Conservation (phyloP, 1,140 invertebrate species). For the Sarcophaga peregrina region DNA sequence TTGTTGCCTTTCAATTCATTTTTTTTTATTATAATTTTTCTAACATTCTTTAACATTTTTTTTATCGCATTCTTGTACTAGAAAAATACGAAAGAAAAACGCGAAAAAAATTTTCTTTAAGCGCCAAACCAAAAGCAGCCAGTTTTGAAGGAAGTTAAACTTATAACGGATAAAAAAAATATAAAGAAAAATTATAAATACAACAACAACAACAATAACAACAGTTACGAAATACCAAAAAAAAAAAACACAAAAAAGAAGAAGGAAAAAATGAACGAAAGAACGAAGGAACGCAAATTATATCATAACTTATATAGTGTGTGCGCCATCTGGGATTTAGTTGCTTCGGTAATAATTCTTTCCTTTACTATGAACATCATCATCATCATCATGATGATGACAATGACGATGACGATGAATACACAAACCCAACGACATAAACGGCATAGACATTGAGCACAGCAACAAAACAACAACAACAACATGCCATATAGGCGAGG, state of each 20-base stretch:
- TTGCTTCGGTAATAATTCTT: slow-evolving; percentile 46
- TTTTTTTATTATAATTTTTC: slow-evolving; percentile 16
- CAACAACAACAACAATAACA: too few relatives aligned
- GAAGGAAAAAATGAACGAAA: not conserved
- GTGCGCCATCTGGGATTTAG: slow-evolving; percentile 48
- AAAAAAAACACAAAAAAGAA: not conserved
- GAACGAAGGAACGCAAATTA: slow-evolving; percentile 43
- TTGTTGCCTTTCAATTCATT: slow-evolving; percentile 7
- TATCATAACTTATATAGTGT: slow-evolving; percentile 44
- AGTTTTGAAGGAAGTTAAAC: not conserved
- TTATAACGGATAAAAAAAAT: too few relatives aligned
- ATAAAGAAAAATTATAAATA: too few relatives aligned
- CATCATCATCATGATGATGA: slow-evolving; percentile 30
- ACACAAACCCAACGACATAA: too few relatives aligned
- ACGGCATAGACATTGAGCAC: too few relatives aligned
- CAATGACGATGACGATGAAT: too few relatives aligned
- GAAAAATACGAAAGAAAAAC: not conserved
- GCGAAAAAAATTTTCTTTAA: not conserved
- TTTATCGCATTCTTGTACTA: slow-evolving; percentile 18
- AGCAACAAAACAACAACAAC: too few relatives aligned
- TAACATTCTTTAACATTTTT: slow-evolving; percentile 16
- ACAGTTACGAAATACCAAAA: not conserved
- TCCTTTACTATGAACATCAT: slow-evolving; percentile 31
- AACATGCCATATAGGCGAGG: too few relatives aligned
- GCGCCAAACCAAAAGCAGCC: slow-evolving; percentile 9